Conservation (phyloP, 2,797 vertebrate species). For the Enteromius paludinosus region DNA sequence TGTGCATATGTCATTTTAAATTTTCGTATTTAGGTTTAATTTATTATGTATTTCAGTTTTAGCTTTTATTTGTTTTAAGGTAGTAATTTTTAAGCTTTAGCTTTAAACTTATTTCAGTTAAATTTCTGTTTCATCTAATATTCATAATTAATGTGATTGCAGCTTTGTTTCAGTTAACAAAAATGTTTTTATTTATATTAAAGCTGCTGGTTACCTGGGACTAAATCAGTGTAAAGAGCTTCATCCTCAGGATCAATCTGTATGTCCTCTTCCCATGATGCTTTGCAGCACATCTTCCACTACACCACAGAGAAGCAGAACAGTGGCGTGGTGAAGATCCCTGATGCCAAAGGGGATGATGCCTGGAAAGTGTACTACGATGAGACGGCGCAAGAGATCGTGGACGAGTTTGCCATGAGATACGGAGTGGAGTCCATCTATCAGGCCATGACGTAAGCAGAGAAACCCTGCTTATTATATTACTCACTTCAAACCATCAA, state of each 20-base stretch:
- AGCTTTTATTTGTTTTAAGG: background rate
- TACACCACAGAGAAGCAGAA: conserved; percentile 95
- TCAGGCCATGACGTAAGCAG: conserved; percentile 95
- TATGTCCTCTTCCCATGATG: background rate
- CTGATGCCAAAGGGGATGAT: conserved; percentile 93
- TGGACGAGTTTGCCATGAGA: conserved; percentile 98
- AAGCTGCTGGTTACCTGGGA: background rate
- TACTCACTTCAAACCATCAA: too few species aligned
- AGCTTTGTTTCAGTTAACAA: background rate
- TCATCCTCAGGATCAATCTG: background rate
- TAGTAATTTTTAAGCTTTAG: background rate
- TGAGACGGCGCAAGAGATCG: conserved; percentile 94
- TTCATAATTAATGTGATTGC: background rate
- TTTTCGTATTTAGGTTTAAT: too few species aligned
- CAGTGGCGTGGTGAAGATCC: conserved; percentile 91
- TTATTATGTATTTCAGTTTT: too few species aligned
- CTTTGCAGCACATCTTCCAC: conserved; percentile 91
- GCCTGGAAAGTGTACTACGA: conserved; percentile 99
- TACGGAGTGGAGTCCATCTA: conserved; percentile 98
- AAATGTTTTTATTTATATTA: background rate
- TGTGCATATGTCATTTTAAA: too few species aligned
- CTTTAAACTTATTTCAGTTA: too few species aligned
- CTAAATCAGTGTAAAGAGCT: background rate
- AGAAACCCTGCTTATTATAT: background rate
- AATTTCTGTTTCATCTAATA: too few species aligned